Base-by-base conservation (phyloP, 1,140 invertebrate species). In the Marisa cornuarietis region DNA sequence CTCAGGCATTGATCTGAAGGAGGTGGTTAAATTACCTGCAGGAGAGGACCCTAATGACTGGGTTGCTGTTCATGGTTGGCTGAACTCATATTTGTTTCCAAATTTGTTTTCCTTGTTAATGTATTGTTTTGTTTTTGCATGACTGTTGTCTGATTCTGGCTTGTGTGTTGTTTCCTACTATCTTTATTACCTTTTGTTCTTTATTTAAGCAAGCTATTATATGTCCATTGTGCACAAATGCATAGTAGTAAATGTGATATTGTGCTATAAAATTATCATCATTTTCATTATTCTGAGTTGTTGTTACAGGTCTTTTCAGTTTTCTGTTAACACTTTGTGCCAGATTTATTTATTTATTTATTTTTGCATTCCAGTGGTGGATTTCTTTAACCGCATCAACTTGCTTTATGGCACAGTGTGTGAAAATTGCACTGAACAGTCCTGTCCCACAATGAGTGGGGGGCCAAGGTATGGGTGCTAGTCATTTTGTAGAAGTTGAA, bases 361-460 rank as follows among this genome's bases (percentile, higher is more conserved):
- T 49, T 78, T 79, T 87, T 42, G 31, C 31, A 42, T 42, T 90
- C 90, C 90, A 97, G 96, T 98, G 85, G 97, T 98, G 9, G 97
- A 98, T 87, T 98, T 98, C 90, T 98, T 98, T 91, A 98, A 98
- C 91, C 93, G 97, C 86, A 97, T 98, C 84, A 98, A 98, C 92
- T 91, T 98, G 20, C 96, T 98, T 85, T 93, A 93, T 87, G 97
- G 97, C 14, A 97, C 96, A 20, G 94, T 98, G 52, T 95, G 87
- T 73, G 97, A 98, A 88, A 95, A 94, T 89, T 98, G 97, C 88
- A 96, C 95, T 68, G 94, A 95, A 85, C 93, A 94, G 79, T 94
- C 95, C 13, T 98, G 97, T 91, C 96, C 97, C 8, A 96, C 95
- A 16, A 98, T 98, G 97, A 95, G 94, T 71, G 97, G 97, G 49